Evolutionary conservation across 1,140 invertebrate species (phyloP), one percentile per base, ranked within the genome.

Genomic region (Antheraea pernyi): DNA sequence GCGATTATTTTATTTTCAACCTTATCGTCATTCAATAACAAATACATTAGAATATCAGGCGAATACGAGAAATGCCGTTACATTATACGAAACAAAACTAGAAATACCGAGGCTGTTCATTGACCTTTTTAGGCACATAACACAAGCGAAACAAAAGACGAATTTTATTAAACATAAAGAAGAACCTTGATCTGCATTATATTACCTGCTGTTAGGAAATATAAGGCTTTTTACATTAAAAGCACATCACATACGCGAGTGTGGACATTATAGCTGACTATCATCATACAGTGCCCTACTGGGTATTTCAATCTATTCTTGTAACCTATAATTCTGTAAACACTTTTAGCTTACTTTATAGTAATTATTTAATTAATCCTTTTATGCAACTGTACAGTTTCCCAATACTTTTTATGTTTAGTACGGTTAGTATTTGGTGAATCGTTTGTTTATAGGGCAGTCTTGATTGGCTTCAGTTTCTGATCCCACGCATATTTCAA

Each of bases 51-150:
- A 72, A 58, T 68, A 66, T 63, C 70, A 72, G 30, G 19, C 16
- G 39, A 71, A 69, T 59, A 71, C 66, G 75, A 78, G 75, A 77
- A 80, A 80, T 71, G 78, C 73, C 74, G 77, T 86, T 86, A 83
- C 82, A 73, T 73, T 80, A 65, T 80, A 67, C 77, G 76, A 75
- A 79, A 76, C 66, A 77, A 78, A 81, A 84, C 83, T 89, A 88
- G 85, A 91, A 91, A 89, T 87, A 84, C 84, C 90, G 88, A 91
- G 86, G 88, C 85, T 90, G 88, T 90, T 91, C 90, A 87, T 89
- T 91, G 90, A 92, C 87, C 87, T 92, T 91, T 90, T 90, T 89
- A 83, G 82, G 83, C 84, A 89, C 83, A 88, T 91, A 83, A 84
- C 83, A 80, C 84, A 80, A 84, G 82, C 82, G 85, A 90, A 90